phyloP scores from a whole-genome alignment of 2,888 invertebrate species.

The Miltochrista miniata region DNA sequence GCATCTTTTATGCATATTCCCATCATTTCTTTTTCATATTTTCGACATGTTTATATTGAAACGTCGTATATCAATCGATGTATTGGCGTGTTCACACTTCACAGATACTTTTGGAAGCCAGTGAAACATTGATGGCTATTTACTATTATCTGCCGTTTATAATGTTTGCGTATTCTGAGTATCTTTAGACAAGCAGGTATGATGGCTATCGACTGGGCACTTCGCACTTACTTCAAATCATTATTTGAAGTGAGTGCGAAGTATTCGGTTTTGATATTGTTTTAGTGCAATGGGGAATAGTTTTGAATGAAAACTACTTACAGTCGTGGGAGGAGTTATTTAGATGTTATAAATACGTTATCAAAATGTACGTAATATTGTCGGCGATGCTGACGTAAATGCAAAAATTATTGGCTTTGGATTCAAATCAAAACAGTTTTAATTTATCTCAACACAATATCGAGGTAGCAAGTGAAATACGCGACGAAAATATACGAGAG shows the following conservation, averaged over 20 bases:
- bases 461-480: not conserved
- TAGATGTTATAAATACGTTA: not conserved
- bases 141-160: slow-evolving; percentile 17
- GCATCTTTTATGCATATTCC: slow-evolving; percentile 23
- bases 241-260: slow-evolving; percentile 8
- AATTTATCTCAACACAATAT: slow-evolving; percentile 1
- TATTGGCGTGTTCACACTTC: slow-evolving; percentile 22
- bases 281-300: slow-evolving; percentile 6
- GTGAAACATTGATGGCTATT: slow-evolving; percentile 30
- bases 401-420: slow-evolving; percentile 5
- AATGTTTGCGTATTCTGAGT: slow-evolving; percentile 1
- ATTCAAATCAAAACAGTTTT: slow-evolving; percentile 2
- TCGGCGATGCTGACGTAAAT: slow-evolving; percentile 5
- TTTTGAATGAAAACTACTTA: slow-evolving; percentile 2
- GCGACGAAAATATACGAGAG: not conserved
- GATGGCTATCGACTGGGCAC: slow-evolving; percentile 12
- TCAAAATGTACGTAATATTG: slow-evolving; percentile 2
- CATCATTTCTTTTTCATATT: slow-evolving; percentile 7
- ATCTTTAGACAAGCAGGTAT: slow-evolving; percentile 22
- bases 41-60: slow-evolving; percentile 15
- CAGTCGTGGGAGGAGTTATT: not conserved
- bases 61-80: slow-evolving; percentile 21
- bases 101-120: slow-evolving; percentile 10
- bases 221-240: slow-evolving; percentile 19
- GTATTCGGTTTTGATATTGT: slow-evolving; percentile 14